phyloP scores from a whole-genome alignment of 2,888 invertebrate species.

The Ennomos erosarius region DNA sequence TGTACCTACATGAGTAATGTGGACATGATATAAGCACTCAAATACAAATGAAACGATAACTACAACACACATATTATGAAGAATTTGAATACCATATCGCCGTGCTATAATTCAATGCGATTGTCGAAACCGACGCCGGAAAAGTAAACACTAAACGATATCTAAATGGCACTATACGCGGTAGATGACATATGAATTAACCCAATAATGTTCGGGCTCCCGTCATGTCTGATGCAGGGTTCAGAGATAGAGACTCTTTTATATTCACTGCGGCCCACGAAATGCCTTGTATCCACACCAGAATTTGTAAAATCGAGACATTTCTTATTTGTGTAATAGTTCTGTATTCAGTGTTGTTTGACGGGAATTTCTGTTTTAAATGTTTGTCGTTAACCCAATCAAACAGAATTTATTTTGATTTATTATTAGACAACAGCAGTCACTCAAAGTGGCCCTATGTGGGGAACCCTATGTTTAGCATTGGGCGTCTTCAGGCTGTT shows the following conservation, averaged over 20 bases:
- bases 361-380: conserved; percentile 14
- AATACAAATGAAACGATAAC: too few species aligned
- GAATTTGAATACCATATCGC: background rate
- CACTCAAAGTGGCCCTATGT: too few species aligned
- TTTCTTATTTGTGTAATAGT: conserved; percentile 41
- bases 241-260: conserved; percentile 50
- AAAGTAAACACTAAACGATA: conserved; percentile 32
- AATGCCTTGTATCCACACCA: conserved; percentile 42
- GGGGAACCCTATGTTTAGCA: too few species aligned
- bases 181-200: conserved; percentile 49
- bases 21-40: too few species aligned
- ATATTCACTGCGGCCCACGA: conserved; percentile 57
- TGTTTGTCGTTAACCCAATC: conserved; percentile 1
- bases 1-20: too few species aligned
- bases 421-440: too few species aligned
- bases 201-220: conserved; percentile 47
- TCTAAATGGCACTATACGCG: conserved; percentile 31
- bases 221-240: conserved; percentile 22
- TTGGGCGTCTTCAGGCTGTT: too few species aligned
- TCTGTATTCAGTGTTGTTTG: conserved; percentile 44
- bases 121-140: conserved; percentile 10
- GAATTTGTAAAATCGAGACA: conserved; percentile 46
- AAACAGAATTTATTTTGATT: too few species aligned
- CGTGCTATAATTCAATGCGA: background rate
- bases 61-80: too few species aligned